Base-by-base conservation (phyloP, 2,888 invertebrate species). In the Pseudoips prasinana region DNA sequence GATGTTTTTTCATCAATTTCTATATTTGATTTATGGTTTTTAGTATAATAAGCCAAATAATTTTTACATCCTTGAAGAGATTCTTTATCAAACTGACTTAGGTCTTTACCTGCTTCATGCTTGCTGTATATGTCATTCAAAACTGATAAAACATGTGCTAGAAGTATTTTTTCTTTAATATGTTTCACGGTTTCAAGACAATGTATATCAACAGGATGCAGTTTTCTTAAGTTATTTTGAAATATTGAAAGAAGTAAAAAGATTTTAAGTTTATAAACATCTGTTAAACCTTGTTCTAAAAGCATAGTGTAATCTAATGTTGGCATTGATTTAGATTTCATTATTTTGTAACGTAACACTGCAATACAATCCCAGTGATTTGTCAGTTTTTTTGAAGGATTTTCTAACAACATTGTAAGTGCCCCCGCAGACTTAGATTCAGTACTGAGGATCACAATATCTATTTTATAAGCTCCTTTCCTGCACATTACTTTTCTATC, bases 301-400 rank as follows among this genome's bases (percentile, higher is more conserved):
- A 86, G 41, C 10, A 56, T 26, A 3, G 53, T 25, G 22, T 58
- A 77, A 32, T 83, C 64, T 9, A 73, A 27, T 3, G 39, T 25
- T 0, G 85, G 84, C 10, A 80, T 37, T 3, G 39, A 39, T 41
- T 73, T 84, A 1, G 54, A 36, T 52, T 83, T 87, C 17, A 73
- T 58, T 3, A 63, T 55, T 53, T 68, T 78, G 31, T 64, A 81
- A 32, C 84, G 51, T 1, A 86, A 28, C 1, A 73, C 22, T 61
- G 83, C 82, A 27, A 88, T 50, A 2, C 73, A 70, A 43, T 87
- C 88, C 76, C 76, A 80, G 28, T 72, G 54, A 17, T 72, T 22
- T 1, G 69, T 72, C 1, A 88, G 51, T 33, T 48, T 64, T 39
- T 64, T 65, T 14, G 66, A 46, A 0, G 76, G 70, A 45, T 85